Evolutionary conservation across 2,113 vertebrate genomes (phyloP).

Genomic region (Triplophysa rosa): DNA sequence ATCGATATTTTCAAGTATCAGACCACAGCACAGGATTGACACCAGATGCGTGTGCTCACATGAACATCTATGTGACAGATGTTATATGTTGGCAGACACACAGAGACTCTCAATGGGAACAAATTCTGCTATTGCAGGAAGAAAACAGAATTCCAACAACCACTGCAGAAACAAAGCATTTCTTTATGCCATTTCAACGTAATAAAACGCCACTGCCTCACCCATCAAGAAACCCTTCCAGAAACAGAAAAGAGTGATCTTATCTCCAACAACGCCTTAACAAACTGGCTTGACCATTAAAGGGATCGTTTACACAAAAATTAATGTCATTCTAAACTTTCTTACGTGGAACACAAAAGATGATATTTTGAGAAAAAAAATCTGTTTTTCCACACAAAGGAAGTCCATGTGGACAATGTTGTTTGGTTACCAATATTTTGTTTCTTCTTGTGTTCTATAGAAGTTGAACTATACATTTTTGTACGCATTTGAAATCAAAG

Average conservation of each 20-base stretch:
- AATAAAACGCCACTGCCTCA: neutral
- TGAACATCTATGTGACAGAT: constrained; percentile 18
- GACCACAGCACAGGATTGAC: neutral
- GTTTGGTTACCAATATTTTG: no score
- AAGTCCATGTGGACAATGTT: no score
- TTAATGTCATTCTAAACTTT: no score
- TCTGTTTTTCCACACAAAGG: no score
- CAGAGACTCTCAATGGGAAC: constrained; percentile 5
- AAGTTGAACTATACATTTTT: no score
- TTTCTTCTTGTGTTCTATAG: no score
- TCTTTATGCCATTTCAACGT: neutral
- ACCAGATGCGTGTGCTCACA: constrained; percentile 9
- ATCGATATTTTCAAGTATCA: constrained; percentile 10
- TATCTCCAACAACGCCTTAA: neutral
- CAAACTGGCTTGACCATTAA: neutral
- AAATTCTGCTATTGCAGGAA: neutral
- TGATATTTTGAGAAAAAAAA: no score
- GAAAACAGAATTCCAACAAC: neutral
- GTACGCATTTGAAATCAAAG: neutral
- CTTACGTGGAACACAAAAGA: no score
- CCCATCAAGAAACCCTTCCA: neutral
- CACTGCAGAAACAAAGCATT: neutral
- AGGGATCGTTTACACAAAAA: neutral
- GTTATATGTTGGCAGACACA: constrained; percentile 22
- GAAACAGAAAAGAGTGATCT: neutral